Evolutionary conservation across 1,140 invertebrate species (phyloP).

Genomic region (Euwallacea fornicatus): DNA sequence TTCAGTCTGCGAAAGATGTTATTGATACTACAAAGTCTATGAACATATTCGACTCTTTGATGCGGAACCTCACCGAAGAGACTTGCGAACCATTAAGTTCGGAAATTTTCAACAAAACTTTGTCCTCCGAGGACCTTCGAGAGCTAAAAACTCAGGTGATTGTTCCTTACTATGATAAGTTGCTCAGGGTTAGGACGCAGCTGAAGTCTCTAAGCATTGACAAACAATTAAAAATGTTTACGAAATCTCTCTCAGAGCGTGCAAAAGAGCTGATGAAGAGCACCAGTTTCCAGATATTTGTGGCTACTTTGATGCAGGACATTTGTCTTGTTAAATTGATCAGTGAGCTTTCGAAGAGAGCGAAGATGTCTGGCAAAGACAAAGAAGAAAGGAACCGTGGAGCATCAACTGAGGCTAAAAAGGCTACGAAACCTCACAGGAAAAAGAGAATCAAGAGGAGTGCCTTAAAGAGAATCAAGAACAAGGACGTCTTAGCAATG

Average conservation of each 20-base stretch:
- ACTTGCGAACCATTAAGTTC: conserved; percentile 8
- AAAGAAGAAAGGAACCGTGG: not conserved
- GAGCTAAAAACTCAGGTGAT: not conserved
- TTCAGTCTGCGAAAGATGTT: conserved; percentile 4
- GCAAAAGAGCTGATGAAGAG: conserved; percentile 22
- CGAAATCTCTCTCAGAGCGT: conserved; percentile 4
- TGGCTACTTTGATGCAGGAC: conserved; percentile 35
- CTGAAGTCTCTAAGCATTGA: not conserved
- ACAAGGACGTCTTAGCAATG: not conserved
- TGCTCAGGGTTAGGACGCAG: not conserved
- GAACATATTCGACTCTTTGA: not conserved
- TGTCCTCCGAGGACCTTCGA: not conserved
- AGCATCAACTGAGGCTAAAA: not conserved
- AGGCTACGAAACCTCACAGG: not conserved
- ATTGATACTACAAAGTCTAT: not conserved
- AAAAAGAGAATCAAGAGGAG: not conserved
- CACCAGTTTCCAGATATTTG: conserved; percentile 32
- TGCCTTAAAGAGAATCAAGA: too few relatives aligned
- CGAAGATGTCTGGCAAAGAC: not conserved
- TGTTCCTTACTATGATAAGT: conserved; percentile 13
- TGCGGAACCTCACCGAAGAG: conserved; percentile 1
- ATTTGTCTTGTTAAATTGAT: conserved; percentile 37
- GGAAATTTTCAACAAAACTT: conserved; percentile 6
- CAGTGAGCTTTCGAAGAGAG: conserved; percentile 27
- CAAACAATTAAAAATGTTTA: conserved; percentile 7